Conservation (phyloP, 92 coral and sea anemone species). For the Palythoa grandis region DNA sequence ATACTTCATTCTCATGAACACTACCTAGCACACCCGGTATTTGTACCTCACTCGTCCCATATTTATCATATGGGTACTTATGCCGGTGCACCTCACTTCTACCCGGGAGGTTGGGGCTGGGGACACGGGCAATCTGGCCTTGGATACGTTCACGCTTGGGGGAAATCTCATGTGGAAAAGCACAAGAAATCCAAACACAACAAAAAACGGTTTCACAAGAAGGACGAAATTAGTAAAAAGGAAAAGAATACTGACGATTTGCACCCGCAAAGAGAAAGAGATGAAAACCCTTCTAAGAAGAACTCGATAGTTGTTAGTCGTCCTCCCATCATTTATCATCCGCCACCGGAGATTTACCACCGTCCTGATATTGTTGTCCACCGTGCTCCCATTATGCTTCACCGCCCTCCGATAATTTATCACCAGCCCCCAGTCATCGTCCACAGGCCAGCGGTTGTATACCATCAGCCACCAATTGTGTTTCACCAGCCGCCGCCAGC, state of each 20-base stretch:
- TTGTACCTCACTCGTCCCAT: constrained; percentile 71
- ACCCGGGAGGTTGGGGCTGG: constrained; percentile 67
- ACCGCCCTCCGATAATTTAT: constrained; percentile 95
- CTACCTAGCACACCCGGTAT: constrained; percentile 76
- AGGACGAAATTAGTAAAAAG: constrained; percentile 43
- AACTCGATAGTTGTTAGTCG: constrained; percentile 95
- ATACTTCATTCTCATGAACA: constrained; percentile 79
- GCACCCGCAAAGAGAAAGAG: constrained; percentile 74
- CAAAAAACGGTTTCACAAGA: constrained; percentile 35
- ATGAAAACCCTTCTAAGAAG: constrained; percentile 77
- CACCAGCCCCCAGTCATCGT: constrained; percentile 99
- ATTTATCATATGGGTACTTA: constrained; percentile 73
- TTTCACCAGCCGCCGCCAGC: constrained; percentile 99
- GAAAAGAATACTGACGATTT: constrained; percentile 36
- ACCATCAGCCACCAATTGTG: constrained; percentile 94
- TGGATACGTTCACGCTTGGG: constrained; percentile 67
- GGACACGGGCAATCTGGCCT: constrained; percentile 57
- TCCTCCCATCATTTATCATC: constrained; percentile 98
- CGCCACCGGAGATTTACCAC: constrained; percentile 99
- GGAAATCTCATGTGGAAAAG: constrained; percentile 84
- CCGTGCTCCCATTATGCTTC: constrained; percentile 98
- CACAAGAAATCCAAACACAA: constrained; percentile 41
- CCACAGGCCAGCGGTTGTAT: constrained; percentile 98
- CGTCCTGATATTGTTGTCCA: constrained; percentile 99
- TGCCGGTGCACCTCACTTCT: constrained; percentile 74